phyloP scores from a whole-genome alignment of 2,113 vertebrate species.

The Thinocorus orbignyianus region DNA sequence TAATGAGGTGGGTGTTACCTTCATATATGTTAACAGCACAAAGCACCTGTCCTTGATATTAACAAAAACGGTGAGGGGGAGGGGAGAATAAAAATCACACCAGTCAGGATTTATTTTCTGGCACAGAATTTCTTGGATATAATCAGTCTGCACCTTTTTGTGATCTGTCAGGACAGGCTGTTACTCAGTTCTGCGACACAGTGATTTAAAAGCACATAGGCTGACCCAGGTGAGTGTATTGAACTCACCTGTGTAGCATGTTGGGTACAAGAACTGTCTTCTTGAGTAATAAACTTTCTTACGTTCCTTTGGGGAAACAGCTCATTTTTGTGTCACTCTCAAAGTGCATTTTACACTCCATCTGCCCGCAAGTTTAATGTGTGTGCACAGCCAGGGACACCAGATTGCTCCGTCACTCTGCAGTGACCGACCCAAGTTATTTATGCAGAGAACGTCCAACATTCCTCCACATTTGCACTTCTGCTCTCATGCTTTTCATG shows the following conservation, averaged over 20 bases:
- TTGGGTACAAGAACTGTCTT: not conserved
- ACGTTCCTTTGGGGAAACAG: not conserved
- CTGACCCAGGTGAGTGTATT: not conserved
- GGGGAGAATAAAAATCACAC: not conserved
- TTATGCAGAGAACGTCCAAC: not conserved
- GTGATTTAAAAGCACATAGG: not conserved
- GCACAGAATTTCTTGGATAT: not conserved
- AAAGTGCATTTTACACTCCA: not conserved
- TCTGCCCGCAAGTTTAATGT: not conserved
- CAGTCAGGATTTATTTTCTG: not conserved
- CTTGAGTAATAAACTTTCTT: not conserved
- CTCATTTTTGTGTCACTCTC: not conserved
- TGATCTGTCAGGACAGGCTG: not conserved
- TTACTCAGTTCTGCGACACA: not conserved
- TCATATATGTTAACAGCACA: not conserved
- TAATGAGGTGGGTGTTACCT: conserved; percentile 85
- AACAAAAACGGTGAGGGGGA: not conserved
- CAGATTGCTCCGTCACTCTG: not conserved
- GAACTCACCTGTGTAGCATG: not conserved
- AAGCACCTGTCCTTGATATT: not conserved
- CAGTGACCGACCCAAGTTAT: not conserved
- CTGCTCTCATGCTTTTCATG: not conserved
- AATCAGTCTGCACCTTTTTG: not conserved
- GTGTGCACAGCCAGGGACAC: not conserved
- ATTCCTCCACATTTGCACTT: not conserved